A percentile compares a stretch with the other conserved stretches of the same genome.
Conservation (phyloP, 2,888 invertebrate genomes). For the Drosophila setosimentum region DNA sequence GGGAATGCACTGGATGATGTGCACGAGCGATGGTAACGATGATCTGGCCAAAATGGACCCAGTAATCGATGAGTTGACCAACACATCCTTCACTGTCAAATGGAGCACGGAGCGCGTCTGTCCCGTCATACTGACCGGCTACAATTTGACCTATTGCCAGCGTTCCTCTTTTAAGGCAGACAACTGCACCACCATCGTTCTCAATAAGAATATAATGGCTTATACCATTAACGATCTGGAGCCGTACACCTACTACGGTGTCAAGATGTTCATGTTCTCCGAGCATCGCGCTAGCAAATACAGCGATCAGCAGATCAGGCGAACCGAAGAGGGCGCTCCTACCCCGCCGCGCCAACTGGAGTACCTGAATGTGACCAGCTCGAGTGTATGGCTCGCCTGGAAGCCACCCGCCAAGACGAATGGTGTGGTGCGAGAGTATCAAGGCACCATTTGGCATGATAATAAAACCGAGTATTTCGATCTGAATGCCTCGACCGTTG, state of each 20-base stretch:
- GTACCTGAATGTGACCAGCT: slow-evolving; percentile 36
- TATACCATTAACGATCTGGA: slow-evolving; percentile 88
- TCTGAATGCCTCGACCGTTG: slow-evolving; percentile 35
- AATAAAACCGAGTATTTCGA: slow-evolving; percentile 43
- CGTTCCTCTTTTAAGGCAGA: slow-evolving; percentile 55
- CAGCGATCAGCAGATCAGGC: slow-evolving; percentile 87
- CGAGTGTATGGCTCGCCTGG: slow-evolving; percentile 84
- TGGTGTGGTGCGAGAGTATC: slow-evolving; percentile 87
- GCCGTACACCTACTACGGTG: slow-evolving; percentile 91
- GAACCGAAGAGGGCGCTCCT: slow-evolving; percentile 90
- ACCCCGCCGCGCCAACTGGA: slow-evolving; percentile 84
- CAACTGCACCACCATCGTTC: slow-evolving; percentile 60
- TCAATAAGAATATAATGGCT: slow-evolving; percentile 69
- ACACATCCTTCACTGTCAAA: slow-evolving; percentile 87
- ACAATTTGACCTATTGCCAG: slow-evolving; percentile 90
- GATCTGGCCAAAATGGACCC: slow-evolving; percentile 83
- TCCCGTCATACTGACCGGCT: slow-evolving; percentile 90
- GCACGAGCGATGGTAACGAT: slow-evolving; percentile 84
- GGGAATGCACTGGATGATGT: slow-evolving; percentile 94
- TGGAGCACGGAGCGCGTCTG: slow-evolving; percentile 93
- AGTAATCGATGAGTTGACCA: slow-evolving; percentile 59
- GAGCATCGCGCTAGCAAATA: slow-evolving; percentile 87
- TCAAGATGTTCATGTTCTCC: slow-evolving; percentile 89
- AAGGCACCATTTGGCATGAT: slow-evolving; percentile 33
- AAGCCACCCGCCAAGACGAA: slow-evolving; percentile 89